Percentiles rank a stretch among this genome's conserved stretches.
phyloP scores from a whole-genome alignment of 2,797 vertebrate genomes.

The Pristis pectinata region DNA sequence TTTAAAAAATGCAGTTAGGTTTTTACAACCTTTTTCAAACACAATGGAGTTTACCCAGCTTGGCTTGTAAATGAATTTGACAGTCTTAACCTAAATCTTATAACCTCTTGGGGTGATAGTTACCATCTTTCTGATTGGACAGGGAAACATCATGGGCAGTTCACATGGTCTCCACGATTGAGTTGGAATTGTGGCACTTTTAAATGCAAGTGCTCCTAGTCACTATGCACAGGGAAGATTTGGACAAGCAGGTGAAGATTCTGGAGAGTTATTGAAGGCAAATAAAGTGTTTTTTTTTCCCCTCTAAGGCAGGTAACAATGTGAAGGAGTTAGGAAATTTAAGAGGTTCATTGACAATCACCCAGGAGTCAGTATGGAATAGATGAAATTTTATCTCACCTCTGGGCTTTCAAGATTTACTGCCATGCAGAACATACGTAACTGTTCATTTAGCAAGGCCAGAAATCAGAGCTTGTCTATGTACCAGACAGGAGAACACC shows the following conservation, averaged over 20 bases:
- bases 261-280: not conserved
- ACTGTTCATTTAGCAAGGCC: not conserved
- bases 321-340: not conserved
- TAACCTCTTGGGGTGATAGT: not conserved
- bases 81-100: not conserved
- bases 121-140: not conserved
- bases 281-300: too few species aligned
- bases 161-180: not conserved
- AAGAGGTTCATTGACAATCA: not conserved
- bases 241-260: not conserved
- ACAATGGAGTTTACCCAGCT: not conserved
- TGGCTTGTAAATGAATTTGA: not conserved
- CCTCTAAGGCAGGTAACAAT: not conserved
- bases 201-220: not conserved
- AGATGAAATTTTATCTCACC: not conserved
- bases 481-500: not conserved
- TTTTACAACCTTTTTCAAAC: not conserved
- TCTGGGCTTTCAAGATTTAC: not conserved
- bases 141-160: not conserved
- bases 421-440: not conserved
- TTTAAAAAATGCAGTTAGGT: not conserved
- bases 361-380: not conserved
- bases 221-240: not conserved
- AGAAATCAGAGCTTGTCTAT: not conserved
- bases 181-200: not conserved